Conservation (phyloP, 1,140 invertebrate species). For the Prorops nasuta region DNA sequence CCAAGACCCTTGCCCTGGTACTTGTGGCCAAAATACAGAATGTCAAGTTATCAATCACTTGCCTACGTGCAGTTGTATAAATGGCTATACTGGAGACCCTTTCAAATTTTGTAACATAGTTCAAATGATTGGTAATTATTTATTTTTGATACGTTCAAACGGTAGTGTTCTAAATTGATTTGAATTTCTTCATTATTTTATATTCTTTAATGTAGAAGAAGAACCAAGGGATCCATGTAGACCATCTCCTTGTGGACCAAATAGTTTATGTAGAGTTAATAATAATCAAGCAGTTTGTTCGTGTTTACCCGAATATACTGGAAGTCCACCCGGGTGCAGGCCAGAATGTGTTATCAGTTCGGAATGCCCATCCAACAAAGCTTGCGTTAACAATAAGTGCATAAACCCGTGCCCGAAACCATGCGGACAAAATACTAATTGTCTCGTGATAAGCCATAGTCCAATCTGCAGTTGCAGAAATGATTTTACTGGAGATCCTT, state of each 20-base stretch:
- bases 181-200: neutral
- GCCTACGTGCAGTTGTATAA: conserved; percentile 56
- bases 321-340: conserved; percentile 57
- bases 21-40: conserved; percentile 58
- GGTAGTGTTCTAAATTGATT: no score
- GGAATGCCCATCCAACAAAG: conserved; percentile 44
- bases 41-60: conserved; percentile 62
- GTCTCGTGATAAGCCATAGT: conserved; percentile 32
- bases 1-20: conserved; percentile 56
- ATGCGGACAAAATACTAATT: conserved; percentile 48
- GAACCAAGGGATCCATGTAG: conserved; percentile 63
- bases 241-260: conserved; percentile 73
- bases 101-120: conserved; percentile 31
- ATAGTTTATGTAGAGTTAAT: conserved; percentile 65
- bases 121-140: conserved; percentile 1
- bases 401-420: conserved; percentile 40
- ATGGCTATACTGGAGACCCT: conserved; percentile 60
- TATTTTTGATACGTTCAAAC: no score
- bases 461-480: conserved; percentile 48
- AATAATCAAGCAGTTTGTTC: conserved; percentile 67
- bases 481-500: conserved; percentile 57
- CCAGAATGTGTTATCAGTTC: conserved; percentile 29
- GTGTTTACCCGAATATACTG: conserved; percentile 62
- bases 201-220: neutral
- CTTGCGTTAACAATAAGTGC: conserved; percentile 52